These are phyloP conservation scores for Cyclophora albipunctata DNA, from an alignment of 2,888 invertebrate genomes.

Conservation along the genomic window DNA sequence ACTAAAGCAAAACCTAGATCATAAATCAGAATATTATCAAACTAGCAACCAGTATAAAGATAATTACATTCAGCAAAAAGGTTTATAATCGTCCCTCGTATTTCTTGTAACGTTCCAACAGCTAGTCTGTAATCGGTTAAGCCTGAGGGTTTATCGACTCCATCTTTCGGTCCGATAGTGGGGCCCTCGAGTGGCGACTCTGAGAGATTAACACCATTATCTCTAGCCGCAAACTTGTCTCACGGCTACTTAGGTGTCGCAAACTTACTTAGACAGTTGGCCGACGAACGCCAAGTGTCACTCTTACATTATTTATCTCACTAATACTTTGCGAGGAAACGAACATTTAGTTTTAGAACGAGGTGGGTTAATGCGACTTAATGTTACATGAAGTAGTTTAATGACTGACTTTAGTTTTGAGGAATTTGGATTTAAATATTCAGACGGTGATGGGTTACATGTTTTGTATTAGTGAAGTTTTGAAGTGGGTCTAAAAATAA, in stretches of 20 bases:
- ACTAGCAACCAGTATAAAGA: no score
- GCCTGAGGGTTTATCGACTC: conserved; percentile 45
- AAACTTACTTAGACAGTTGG: conserved; percentile 36
- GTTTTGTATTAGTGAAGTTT: no score
- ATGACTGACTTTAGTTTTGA: no score
- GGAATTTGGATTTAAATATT: no score
- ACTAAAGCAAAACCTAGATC: no score
- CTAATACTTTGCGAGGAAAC: conserved; percentile 5
- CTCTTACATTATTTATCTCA: conserved; percentile 18
- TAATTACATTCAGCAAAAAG: no score
- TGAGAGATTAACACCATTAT: conserved; percentile 55
- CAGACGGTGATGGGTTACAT: no score
- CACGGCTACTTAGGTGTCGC: conserved; percentile 42
- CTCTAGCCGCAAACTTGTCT: conserved; percentile 44
- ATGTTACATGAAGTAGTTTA: no score
- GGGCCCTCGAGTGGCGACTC: conserved; percentile 41
- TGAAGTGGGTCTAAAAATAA: no score
- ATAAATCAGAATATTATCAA: no score
- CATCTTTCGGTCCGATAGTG: conserved; percentile 39
- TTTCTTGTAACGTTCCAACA: conserved; percentile 25
- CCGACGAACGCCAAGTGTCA: conserved; percentile 18
- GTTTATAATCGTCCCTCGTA: conserved; percentile 4
- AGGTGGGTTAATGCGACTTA: no score
- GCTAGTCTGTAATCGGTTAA: conserved; percentile 42
- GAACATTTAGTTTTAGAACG: no score